A percentile compares a stretch with the other conserved stretches of the same genome.
These are phyloP conservation scores for Orchestes rusci DNA, from an alignment of 2,888 invertebrate genomes.

Conservation along the genomic window DNA sequence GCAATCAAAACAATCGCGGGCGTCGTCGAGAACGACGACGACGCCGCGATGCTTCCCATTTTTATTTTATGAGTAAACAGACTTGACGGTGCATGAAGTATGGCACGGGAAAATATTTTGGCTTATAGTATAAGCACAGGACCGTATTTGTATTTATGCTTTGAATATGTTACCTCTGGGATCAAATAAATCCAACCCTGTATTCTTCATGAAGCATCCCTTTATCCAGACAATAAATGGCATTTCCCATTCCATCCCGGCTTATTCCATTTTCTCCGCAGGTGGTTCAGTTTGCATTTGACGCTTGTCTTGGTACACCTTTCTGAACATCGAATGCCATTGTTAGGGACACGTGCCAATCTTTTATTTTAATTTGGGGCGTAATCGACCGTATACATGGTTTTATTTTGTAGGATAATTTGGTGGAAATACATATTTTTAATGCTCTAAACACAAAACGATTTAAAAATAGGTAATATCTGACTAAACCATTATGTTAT, in stretches of 20 bases:
- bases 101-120: constrained; percentile 12
- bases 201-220: constrained; percentile 5
- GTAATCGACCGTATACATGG: background rate
- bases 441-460: too few relatives aligned
- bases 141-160: too few relatives aligned
- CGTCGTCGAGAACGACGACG: constrained; percentile 6
- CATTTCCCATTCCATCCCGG: constrained; percentile 20
- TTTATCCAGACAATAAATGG: constrained; percentile 13
- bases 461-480: too few relatives aligned
- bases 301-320: constrained; percentile 22
- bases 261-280: too few relatives aligned
- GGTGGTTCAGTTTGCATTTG: constrained; percentile 19
- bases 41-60: too few relatives aligned
- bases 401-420: background rate
- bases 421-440: too few relatives aligned
- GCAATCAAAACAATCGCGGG: constrained; percentile 18
- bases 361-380: constrained; percentile 3
- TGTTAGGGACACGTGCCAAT: constrained; percentile 18
- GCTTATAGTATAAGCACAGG: constrained; percentile 14
- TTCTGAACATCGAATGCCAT: constrained; percentile 22
- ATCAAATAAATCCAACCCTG: background rate
- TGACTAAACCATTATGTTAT: too few relatives aligned
- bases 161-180: too few relatives aligned
- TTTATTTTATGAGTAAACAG: constrained; percentile 19
- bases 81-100: constrained; percentile 14